These are phyloP conservation scores for Rhinolophus ferrumequinum DNA, from an alignment of 2,113 vertebrate genomes.

Conservation along the genomic window DNA sequence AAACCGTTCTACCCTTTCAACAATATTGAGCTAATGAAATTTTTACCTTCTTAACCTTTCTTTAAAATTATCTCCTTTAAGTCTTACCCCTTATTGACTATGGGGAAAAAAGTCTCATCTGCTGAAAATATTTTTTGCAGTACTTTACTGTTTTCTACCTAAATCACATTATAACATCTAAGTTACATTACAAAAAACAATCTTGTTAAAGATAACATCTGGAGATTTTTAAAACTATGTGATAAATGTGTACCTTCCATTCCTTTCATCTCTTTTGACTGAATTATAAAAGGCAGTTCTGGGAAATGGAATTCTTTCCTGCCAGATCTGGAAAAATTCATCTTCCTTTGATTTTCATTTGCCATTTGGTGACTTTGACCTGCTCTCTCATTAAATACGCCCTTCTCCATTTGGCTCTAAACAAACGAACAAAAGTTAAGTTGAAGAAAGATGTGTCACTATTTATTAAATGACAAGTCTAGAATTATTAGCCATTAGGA, in stretches of 20 bases:
- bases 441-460: constrained; percentile 6
- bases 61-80: constrained; percentile 52
- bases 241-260: constrained; percentile 75
- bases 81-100: background rate
- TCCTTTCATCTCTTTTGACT: constrained; percentile 80
- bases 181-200: background rate
- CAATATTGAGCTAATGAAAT: background rate
- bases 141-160: constrained; percentile 21
- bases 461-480: constrained; percentile 14
- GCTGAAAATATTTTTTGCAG: constrained; percentile 43
- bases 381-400: constrained; percentile 66
- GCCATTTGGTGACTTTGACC: constrained; percentile 75
- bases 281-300: constrained; percentile 76
- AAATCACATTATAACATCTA: constrained; percentile 29
- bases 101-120: background rate
- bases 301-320: constrained; percentile 83
- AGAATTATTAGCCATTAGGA: constrained; percentile 10
- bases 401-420: constrained; percentile 76
- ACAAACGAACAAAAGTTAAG: constrained; percentile 66
- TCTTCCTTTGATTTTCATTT: constrained; percentile 80
- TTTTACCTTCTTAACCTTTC: background rate
- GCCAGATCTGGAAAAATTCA: constrained; percentile 76
- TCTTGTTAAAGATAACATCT: background rate
- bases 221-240: background rate
- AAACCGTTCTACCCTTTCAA: constrained; percentile 45